Evolutionary conservation across 1,140 invertebrate genomes (phyloP), one percentile per base, ranked within the genome.

Genomic region (Orius insidiosus): DNA sequence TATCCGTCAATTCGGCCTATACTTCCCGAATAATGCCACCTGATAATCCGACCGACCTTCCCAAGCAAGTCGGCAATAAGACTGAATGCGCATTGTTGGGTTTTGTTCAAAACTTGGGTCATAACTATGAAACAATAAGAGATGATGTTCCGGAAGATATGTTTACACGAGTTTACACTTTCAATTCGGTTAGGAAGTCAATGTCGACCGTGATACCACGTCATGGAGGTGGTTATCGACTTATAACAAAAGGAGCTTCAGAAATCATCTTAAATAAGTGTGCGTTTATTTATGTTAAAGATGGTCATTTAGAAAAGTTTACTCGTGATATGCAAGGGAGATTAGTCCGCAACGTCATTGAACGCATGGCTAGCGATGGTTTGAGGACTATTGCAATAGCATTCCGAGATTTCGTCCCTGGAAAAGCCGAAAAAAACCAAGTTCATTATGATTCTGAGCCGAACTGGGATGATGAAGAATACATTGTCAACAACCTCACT

Each of bases 261-360:
- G 95, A 99, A 73, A 97, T 98, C 59, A 86, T 98, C 53, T 77
- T 98, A 66, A 92, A 92, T 71, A 97, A 95, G 71, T 98, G 94
- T 71, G 75, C 86, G 60, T 96, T 85, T 69, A 92, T 96, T 56
- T 83, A 93, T 65, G 89, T 89, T 45, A 78, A 84, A 63, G 80
- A 93, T 56, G 93, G 93, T 53, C 73, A 81, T 56, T 63, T 95
- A 56, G 79, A 88, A 58, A 81, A 80, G 59, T 97, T 98, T 66
- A 81, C 80, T 10, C 68, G 76, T 48, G 80, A 88, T 55, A 92
- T 95, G 76, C 86, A 90, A 58, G 90, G 97, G 52, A 70, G 84
- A 49, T 68, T 98, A 44, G 80, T 98, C 45, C 75, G 79, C 53
- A 86, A 88, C 63, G 90, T 98, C 9, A 98, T 98, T 60, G 94